Evolutionary conservation across 2,797 vertebrate species (phyloP).

Genomic region (Pogoniulus pusillus): DNA sequence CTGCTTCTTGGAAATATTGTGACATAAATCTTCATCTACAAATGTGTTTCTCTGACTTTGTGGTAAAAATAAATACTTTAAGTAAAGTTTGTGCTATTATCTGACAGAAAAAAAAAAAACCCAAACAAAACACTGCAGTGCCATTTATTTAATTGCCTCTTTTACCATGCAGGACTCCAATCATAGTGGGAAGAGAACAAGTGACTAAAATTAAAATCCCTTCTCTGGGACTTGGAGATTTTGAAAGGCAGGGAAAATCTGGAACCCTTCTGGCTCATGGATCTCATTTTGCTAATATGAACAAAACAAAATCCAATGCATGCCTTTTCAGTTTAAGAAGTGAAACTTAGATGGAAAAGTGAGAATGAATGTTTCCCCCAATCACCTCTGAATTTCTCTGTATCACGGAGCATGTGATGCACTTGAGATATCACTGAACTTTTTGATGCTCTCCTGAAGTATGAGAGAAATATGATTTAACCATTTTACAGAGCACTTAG

Average conservation of each 20-base stretch:
- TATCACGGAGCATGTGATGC: neutral
- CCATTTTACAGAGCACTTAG: neutral
- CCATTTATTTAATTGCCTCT: neutral
- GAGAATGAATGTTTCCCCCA: neutral
- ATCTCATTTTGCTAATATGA: neutral
- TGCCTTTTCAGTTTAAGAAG: neutral
- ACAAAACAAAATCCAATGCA: neutral
- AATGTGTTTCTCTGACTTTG: neutral
- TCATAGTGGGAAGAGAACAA: neutral
- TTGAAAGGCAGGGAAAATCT: neutral
- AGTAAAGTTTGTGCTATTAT: neutral
- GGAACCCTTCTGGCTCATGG: neutral
- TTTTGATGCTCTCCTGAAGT: neutral
- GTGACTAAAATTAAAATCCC: neutral
- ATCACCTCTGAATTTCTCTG: neutral
- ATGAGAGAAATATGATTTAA: neutral
- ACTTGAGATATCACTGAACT: neutral
- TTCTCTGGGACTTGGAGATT: neutral
- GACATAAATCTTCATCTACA: neutral
- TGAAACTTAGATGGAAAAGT: neutral
- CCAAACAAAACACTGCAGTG: neutral
- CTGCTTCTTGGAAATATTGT: conserved; percentile 7
- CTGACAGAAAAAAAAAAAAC: neutral
- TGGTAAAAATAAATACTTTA: conserved; percentile 15
- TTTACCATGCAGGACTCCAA: neutral